Base-by-base conservation (phyloP, 1,140 invertebrate genomes). In the Ladona fulva region DNA sequence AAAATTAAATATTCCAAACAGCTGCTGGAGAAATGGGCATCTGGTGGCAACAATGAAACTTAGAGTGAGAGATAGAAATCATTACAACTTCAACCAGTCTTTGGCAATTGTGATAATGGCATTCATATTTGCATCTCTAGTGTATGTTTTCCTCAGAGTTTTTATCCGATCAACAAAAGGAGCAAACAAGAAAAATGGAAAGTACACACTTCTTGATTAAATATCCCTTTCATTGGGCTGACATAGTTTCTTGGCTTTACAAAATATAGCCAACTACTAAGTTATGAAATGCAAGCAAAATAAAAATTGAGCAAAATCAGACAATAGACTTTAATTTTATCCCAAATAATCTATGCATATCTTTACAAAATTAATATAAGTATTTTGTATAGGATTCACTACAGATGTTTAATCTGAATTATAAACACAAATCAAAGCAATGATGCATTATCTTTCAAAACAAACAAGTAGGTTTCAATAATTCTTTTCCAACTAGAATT, bases 21-120 rank as follows among this genome's bases (percentile, higher is more conserved):
- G 91, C 83, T 93, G 92, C 82, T 92, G 91, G 91, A 87, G 91
- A 82, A 82, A 85, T 78, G 84, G 87, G 75, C 82, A 87, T 75
- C 82, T 91, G 37, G 86, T 87, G 16, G 91, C 90, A 52, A 86
- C 86, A n/a, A 86, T 91, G 22, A 85, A 87, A 79, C 81, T 92
- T 11, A 82, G 87, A 25, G 87, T 91, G 25, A 86, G 85, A 29
- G 84, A 86, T 79, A 84, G 84, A 81, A 80, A 87, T 12, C 82
- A 88, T 81, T 59, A 87, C 0, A 84, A 85, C 78, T 82, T 88
- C 24, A 88, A 90, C 80, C 82, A 87, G 77, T 77, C 59, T 88
- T 73, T 86, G 86, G 1, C 74, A 24, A 82, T 83, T 14, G 81
- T 86, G 76, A 25, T 85, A 11, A 87, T 89, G 75, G 76, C 88